A percentile compares a stretch with the other conserved stretches of the same genome.
Evolutionary conservation across 2,797 vertebrate species (phyloP).

Genomic region (Lepilemur ruficaudatus): DNA sequence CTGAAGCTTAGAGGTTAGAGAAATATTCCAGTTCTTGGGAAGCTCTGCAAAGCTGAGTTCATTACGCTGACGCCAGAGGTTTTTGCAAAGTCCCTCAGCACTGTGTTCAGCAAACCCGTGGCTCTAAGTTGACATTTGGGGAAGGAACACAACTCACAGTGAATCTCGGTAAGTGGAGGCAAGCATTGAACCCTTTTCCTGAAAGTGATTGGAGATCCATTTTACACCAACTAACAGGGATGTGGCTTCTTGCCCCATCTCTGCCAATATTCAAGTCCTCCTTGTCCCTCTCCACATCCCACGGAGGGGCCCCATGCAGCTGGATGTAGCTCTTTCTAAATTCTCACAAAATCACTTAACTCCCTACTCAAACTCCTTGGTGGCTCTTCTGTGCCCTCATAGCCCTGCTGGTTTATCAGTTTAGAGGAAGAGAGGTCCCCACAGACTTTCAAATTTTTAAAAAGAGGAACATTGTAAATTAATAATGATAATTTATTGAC

Average conservation of each 20-base stretch:
- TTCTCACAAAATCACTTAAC: constrained; percentile 4
- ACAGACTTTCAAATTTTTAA: background rate
- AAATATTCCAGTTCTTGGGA: background rate
- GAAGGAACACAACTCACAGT: constrained; percentile 42
- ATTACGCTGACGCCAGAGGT: background rate
- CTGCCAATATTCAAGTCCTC: background rate
- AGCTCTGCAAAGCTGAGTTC: background rate
- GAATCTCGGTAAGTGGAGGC: constrained; percentile 27
- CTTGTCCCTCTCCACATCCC: background rate
- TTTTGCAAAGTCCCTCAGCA: constrained; percentile 54
- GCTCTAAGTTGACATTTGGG: constrained; percentile 30
- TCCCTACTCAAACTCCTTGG: background rate
- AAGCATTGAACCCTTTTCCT: background rate
- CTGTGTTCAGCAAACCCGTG: constrained; percentile 1
- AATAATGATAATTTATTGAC: background rate
- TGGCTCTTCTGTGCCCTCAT: background rate
- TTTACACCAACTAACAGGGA: background rate
- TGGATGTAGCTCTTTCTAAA: background rate
- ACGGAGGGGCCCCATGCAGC: background rate
- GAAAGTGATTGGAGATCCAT: background rate
- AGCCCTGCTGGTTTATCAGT: background rate
- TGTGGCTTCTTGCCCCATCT: background rate
- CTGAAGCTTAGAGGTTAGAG: background rate
- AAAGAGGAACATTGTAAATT: background rate
- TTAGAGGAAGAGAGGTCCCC: background rate